Percentiles rank a stretch among this genome's conserved stretches.
Conservation (phyloP, 2,113 vertebrate species). For the Galemys pyrenaicus region DNA sequence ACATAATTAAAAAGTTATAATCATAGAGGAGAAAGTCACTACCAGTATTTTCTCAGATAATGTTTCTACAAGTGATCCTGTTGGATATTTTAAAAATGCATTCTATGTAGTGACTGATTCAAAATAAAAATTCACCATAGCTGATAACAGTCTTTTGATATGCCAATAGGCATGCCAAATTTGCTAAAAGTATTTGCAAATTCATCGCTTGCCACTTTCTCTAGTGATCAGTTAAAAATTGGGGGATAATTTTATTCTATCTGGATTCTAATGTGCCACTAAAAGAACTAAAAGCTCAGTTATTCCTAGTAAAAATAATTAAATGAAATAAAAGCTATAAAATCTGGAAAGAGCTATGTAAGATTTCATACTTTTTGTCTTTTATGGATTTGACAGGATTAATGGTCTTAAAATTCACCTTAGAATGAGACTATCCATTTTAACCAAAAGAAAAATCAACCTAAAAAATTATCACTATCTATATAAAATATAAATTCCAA, state of each 20-base stretch:
- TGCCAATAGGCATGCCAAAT: neutral
- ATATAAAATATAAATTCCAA: constrained; percentile 13
- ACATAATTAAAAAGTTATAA: neutral
- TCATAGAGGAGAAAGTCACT: neutral
- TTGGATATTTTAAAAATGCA: neutral
- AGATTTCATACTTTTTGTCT: neutral
- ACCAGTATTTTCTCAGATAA: neutral
- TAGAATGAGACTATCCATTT: neutral
- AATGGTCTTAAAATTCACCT: neutral
- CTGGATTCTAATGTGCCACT: neutral
- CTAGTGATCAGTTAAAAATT: neutral
- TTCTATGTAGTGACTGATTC: neutral
- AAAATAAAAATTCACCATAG: neutral
- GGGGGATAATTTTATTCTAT: constrained; percentile 22
- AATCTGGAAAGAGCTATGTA: neutral
- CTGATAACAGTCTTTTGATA: neutral
- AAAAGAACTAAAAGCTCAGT: neutral
- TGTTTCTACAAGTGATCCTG: neutral
- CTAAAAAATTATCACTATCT: neutral
- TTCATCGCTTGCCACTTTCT: neutral
- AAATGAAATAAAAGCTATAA: constrained; percentile 10
- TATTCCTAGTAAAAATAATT: constrained; percentile 45
- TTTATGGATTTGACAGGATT: neutral
- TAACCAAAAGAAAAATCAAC: neutral
- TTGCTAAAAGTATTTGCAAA: neutral